Conservation (phyloP, 2,888 invertebrate genomes). For the Sminthurides aquaticus region DNA sequence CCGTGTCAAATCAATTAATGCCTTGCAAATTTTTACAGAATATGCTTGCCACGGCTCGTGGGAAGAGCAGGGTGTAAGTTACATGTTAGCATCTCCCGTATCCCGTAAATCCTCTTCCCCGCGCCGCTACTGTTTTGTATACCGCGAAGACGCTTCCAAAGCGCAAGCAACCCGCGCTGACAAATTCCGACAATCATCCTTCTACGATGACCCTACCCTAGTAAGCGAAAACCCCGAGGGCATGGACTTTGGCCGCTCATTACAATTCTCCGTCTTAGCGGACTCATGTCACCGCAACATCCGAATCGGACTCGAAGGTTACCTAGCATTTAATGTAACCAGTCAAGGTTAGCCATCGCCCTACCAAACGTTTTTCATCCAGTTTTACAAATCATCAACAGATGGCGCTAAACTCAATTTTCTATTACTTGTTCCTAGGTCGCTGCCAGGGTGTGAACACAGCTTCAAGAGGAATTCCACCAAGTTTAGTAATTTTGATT, state of each 20-base stretch:
- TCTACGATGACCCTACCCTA: constrained; percentile 8
- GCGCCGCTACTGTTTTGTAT: constrained; percentile 35
- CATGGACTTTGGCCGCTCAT: constrained; percentile 22
- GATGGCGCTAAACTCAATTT: too few species aligned
- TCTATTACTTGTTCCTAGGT: too few species aligned
- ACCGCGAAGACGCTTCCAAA: constrained; percentile 24
- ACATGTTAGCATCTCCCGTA: constrained; percentile 27
- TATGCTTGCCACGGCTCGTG: constrained; percentile 41
- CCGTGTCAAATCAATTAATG: too few species aligned
- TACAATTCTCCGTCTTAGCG: constrained; percentile 35
- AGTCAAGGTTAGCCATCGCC: constrained; percentile 23
- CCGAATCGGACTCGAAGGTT: constrained; percentile 29
- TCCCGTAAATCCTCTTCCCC: not conserved
- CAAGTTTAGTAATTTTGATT: too few species aligned
- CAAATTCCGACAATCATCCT: constrained; percentile 9
- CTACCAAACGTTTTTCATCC: too few species aligned
- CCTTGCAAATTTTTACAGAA: constrained; percentile 24
- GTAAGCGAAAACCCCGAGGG: constrained; percentile 6
- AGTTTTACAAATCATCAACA: too few species aligned
- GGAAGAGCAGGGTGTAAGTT: constrained; percentile 37
- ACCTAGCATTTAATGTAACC: constrained; percentile 36
- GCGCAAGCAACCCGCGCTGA: not conserved
- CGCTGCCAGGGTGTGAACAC: too few species aligned
- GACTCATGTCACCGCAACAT: constrained; percentile 39
- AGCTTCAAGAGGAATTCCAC: too few species aligned